A percentile compares a stretch with the other conserved stretches of the same genome.
These are phyloP conservation scores for Macrochelys suwanniensis DNA, from an alignment of 2,797 vertebrate species.

Conservation along the genomic window DNA sequence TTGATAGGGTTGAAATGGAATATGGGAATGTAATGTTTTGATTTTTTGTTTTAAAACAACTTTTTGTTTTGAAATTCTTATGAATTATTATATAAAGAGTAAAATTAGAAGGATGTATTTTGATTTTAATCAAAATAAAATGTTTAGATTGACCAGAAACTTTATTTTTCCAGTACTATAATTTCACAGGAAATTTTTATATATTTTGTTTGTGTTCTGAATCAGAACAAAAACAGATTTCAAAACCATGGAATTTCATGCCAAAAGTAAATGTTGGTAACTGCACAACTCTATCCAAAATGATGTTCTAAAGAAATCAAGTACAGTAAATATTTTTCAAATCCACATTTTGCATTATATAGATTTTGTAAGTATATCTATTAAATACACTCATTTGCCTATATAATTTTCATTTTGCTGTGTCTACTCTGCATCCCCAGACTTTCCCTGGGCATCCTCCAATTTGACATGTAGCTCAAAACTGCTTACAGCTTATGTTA, in stretches of 20 bases:
- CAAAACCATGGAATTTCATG: not conserved
- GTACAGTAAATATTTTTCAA: not conserved
- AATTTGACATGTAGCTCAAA: not conserved
- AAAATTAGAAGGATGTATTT: not conserved
- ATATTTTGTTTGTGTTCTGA: not conserved
- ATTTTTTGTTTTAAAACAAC: not conserved
- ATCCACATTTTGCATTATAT: not conserved
- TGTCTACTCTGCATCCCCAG: not conserved
- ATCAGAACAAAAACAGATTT: not conserved
- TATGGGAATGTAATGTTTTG: not conserved
- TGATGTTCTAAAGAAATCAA: not conserved
- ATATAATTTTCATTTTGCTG: not conserved
- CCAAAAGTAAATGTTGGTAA: not conserved
- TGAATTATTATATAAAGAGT: not conserved
- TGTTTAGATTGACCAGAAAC: not conserved
- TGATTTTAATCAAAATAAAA: not conserved
- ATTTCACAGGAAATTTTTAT: not conserved
- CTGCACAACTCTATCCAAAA: not conserved
- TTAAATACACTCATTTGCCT: not conserved
- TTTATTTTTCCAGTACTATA: not conserved
- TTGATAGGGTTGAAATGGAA: not conserved
- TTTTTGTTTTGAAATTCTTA: not conserved
- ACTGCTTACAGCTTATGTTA: not conserved
- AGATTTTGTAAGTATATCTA: not conserved
- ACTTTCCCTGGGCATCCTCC: not conserved